A percentile compares a stretch with the other conserved stretches of the same genome.
Conservation (phyloP, 2,888 invertebrate species). For the Julus scandinavius region DNA sequence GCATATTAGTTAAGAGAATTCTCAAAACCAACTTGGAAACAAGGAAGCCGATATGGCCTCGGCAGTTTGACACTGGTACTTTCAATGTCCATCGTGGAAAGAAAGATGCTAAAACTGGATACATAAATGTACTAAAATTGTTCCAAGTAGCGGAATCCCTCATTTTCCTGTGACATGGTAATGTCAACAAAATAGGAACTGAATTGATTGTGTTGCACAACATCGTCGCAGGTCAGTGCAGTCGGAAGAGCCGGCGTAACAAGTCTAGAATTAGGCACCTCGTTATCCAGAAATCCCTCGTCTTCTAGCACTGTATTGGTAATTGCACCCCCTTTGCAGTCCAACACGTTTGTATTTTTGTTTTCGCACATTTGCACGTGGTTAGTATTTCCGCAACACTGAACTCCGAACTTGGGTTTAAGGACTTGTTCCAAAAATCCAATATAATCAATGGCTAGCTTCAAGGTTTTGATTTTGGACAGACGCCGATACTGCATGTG, state of each 20-base stretch:
- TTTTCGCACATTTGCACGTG: background rate
- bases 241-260: background rate
- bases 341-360: background rate
- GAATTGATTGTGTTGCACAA: background rate
- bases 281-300: background rate
- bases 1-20: no score
- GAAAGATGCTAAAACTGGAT: background rate
- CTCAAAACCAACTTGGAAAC: background rate
- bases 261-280: background rate
- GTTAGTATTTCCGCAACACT: background rate
- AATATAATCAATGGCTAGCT: slow-evolving; percentile 56
- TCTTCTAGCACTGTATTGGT: background rate
- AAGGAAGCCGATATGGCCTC: background rate
- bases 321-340: background rate
- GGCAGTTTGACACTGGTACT: background rate
- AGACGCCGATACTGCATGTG: slow-evolving; percentile 45
- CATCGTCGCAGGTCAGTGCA: background rate
- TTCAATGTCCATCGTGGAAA: background rate
- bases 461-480: slow-evolving; percentile 56
- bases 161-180: background rate
- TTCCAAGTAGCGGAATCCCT: background rate
- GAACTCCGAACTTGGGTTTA: background rate
- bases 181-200: slow-evolving; percentile 1
- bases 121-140: background rate
- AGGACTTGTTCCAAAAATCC: slow-evolving; percentile 45